Evolutionary conservation across 2,888 invertebrate genomes (phyloP).

Genomic region (Cataglyphis albicans): DNA sequence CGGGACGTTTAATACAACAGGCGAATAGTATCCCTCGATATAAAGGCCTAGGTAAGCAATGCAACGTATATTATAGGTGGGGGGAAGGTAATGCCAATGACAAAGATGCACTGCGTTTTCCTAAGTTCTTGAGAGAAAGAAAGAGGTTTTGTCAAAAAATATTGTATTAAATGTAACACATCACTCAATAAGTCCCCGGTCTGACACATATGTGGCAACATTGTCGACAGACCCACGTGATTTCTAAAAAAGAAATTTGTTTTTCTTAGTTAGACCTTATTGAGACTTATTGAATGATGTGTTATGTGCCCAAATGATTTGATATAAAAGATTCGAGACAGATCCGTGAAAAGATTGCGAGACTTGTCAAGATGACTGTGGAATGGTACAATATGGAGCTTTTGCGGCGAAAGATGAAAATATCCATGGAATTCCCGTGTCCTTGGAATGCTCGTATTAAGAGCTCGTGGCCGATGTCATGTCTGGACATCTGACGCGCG

Average conservation of each 20-base stretch:
- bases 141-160: background rate
- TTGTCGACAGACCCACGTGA: no score
- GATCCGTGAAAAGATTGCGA: background rate
- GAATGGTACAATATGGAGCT: background rate
- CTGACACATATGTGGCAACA: no score
- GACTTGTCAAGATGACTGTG: background rate
- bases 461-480: slow-evolving; percentile 51
- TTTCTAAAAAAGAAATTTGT: no score
- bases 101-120: slow-evolving; percentile 1
- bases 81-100: background rate
- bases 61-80: background rate
- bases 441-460: slow-evolving; percentile 68
- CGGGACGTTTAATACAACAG: slow-evolving; percentile 24
- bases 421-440: slow-evolving; percentile 60
- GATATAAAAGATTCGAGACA: background rate
- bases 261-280: no score
- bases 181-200: no score
- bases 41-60: slow-evolving; percentile 44
- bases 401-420: slow-evolving; percentile 43
- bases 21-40: slow-evolving; percentile 14
- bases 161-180: background rate
- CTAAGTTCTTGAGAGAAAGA: background rate
- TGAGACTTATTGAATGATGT: no score
- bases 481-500: slow-evolving; percentile 51
- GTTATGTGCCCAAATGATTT: background rate